Base-by-base conservation (phyloP, 2,888 invertebrate species). In the Corythucha ciliata region DNA sequence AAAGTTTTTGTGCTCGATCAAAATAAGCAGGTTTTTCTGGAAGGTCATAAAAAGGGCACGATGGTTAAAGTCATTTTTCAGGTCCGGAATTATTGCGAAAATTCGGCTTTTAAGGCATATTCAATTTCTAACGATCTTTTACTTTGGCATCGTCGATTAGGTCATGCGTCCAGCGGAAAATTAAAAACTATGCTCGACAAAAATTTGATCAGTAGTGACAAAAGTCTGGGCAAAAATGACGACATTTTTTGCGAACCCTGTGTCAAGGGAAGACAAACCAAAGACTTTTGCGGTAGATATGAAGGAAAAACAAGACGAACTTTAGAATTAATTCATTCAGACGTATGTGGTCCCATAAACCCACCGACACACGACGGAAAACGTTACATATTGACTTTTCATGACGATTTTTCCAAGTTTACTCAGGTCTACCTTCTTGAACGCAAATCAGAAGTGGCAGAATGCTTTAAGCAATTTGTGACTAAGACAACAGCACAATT, bases 351-450 rank as follows among this genome's bases (percentile, higher is more conserved):
- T 18, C 59, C 57, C 22, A 56, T 64, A 6, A 53, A 14, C 6
- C 60, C 61, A 18, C 14, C 26, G 4, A 48, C 54, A 2, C 24
- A 26, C 8, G 60, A 61, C 29, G 57, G 52, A 8, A 45, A 56
- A 20, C 57, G 48, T 14, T 61, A 60, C 48, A 57, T 61, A 47
- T 51, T 59, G 4, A 53, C 55, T 4, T 60, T 61, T 26, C 59
- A 63, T 10, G 64, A 65, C 36, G 64, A 64, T 37, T 63, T 51
- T 46, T 62, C 63, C 0, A 62, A 63, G 34, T 60, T 59, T 46
- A 26, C 46, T 26, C 24, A 54, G 21, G 40, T 58, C 18, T 61
- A 59, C 48, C 50, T 60, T 27, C 40, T 62, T 8, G 58, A 60
- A 40, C 52, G 58, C 10, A 61, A 64, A 54, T 51, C 54, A 4